Conservation (phyloP, 2,113 vertebrate species). For the Triplophysa dalaica region DNA sequence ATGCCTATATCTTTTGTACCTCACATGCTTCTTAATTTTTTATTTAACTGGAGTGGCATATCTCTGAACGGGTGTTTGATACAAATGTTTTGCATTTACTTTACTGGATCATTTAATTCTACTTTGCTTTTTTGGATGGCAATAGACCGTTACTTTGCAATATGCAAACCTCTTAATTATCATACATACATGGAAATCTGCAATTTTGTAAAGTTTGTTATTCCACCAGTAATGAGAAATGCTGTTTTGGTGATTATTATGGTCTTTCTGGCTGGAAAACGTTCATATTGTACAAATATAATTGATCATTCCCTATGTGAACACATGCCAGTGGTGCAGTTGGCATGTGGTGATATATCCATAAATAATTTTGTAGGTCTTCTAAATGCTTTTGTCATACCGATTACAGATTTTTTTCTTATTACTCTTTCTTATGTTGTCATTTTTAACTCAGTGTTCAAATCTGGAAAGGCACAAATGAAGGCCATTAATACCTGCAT, state of each 20-base stretch:
- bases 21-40: constrained; percentile 48
- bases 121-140: constrained; percentile 67
- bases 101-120: constrained; percentile 55
- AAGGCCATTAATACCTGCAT: constrained; percentile 45
- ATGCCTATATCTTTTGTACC: constrained; percentile 49
- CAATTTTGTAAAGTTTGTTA: constrained; percentile 28
- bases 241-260: constrained; percentile 15
- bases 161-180: constrained; percentile 54
- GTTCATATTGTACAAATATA: constrained; percentile 59
- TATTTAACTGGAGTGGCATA: constrained; percentile 48
- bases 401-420: constrained; percentile 40
- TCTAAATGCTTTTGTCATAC: constrained; percentile 27
- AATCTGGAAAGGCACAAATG: constrained; percentile 21
- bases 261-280: constrained; percentile 40
- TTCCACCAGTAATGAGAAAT: constrained; percentile 46
- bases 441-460: constrained; percentile 35
- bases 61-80: constrained; percentile 46
- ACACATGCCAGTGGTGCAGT: constrained; percentile 66
- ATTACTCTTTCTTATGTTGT: constrained; percentile 32
- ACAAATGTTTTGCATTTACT: constrained; percentile 54
- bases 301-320: constrained; percentile 66
- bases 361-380: constrained; percentile 36
- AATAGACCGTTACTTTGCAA: constrained; percentile 58
- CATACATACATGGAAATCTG: constrained; percentile 39
- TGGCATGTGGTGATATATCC: constrained; percentile 44